Evolutionary conservation across 2,888 invertebrate genomes (phyloP), one percentile per base, ranked within the genome.

Genomic region (Thymelicus sylvestris): DNA sequence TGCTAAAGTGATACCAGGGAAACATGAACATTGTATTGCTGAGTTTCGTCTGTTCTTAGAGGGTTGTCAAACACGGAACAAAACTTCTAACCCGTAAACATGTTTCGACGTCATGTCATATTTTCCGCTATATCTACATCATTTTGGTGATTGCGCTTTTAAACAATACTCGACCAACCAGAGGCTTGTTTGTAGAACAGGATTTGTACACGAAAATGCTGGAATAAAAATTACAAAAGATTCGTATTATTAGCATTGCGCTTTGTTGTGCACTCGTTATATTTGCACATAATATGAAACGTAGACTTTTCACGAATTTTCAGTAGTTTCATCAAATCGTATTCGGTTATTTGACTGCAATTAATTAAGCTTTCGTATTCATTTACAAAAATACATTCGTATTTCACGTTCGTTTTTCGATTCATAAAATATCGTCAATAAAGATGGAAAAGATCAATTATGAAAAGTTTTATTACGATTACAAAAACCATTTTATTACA

Each of bases 81-180:
- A 79, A 83, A 82, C 80, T 83, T 79, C 72, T 73, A 74, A 80
- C 77, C 74, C 75, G 81, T 82, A 83, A 84, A 84, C 80, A 82
- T 79, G 79, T 82, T 81, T 77, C 75, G 73, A 77, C 80, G 81
- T 80, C 80, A 75, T 77, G 75, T 78, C 78, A 80, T 80, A 81
- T 81, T 83, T 84, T 80, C 76, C 74, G 72, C 73, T 78, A 75
- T 77, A 76, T 73, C 74, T 74, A 75, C 77, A 74, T 79, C 72
- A 75, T 79, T 77, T 75, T 74, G 72, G 73, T 79, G 77, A 77
- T 79, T 78, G 75, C 71, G 70, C 71, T 77, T 72, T 66, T 75
- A 74, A 71, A 75, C 75, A 66, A 72, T 63, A 74, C 69, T 50
- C 72, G 73, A 71, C 72, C 73, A 75, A 75, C 73, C 72, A 31